These are phyloP conservation scores for Sceloporus tristichus DNA, from an alignment of 2,113 vertebrate species.

Conservation along the genomic window DNA sequence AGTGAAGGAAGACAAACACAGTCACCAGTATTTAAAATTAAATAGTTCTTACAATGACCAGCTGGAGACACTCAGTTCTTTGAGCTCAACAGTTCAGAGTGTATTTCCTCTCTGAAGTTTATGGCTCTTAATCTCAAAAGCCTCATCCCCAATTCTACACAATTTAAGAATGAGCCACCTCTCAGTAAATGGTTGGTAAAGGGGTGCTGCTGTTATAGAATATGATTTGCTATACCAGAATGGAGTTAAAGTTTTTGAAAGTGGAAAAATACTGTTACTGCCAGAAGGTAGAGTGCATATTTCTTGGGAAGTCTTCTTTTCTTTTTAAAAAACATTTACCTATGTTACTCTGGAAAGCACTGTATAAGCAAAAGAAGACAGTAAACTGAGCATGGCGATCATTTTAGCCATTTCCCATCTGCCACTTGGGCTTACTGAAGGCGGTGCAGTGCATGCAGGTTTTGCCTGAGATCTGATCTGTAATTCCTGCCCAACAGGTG, in stretches of 20 bases:
- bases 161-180: too few relatives aligned
- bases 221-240: not conserved
- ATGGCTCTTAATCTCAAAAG: too few relatives aligned
- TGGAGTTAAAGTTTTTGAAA: not conserved
- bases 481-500: not conserved
- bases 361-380: not conserved
- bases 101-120: too few relatives aligned
- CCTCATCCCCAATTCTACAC: too few relatives aligned
- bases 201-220: not conserved
- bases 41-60: too few relatives aligned
- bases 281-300: not conserved
- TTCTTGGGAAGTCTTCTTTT: not conserved
- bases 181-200: not conserved
- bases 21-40: too few relatives aligned
- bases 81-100: too few relatives aligned
- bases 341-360: not conserved
- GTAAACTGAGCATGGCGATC: not conserved
- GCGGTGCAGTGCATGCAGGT: not conserved
- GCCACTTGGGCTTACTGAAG: not conserved
- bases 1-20: too few relatives aligned
- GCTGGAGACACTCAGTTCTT: too few relatives aligned
- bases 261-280: not conserved
- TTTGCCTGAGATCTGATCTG: not conserved
- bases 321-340: not conserved
- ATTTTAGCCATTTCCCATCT: not conserved